Base-by-base conservation (phyloP, 2,888 invertebrate species). In the Pristionchus arcanus region DNA sequence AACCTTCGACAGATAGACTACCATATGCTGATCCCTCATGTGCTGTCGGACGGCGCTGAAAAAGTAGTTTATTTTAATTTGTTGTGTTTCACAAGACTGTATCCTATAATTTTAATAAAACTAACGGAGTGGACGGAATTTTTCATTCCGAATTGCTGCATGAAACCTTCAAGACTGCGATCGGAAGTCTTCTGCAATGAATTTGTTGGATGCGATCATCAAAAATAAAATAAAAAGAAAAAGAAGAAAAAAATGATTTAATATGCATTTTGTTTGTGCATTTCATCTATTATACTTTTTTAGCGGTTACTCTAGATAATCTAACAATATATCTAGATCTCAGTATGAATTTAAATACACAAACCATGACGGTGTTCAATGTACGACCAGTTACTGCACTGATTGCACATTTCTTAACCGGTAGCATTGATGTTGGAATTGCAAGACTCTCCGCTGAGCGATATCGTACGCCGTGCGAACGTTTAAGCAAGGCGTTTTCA, bases 131-230 rank as follows among this genome's bases (percentile, higher is more conserved):
- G 87, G 16, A 66, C 68, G 13, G 66, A 31, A 19, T 37, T 37
- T 34, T 63, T 86, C 86, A 68, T 87, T 42, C 87, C 87, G 49
- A 87, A 87, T 28, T 87, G 87, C 34, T 87, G 87, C 87, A 87
- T 63, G 66, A 87, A 66, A 25, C 87, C 87, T 16, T 87, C 87
- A n/a, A 87, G 68, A 49, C 87, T 87, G 28, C 87, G 63, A 15
- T 87, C 87, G 7, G 68, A 66, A 25, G 49, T 28, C n/a, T 87
- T 87, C 87, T 87, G 84, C 2, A 84, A 84, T 16, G n/a, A 81
- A 9, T 19, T 11, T 34, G 34, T 2, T 59, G 21, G 2, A 21
- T 59, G 2, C 19, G 42, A 49, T 49, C 9, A 11, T 11, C 13
- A 7, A 49, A 49, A 49, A 49, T 9, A n/a, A n/a, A n/a, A n/a